A percentile compares a stretch with the other conserved stretches of the same genome.
phyloP scores from a whole-genome alignment of 2,888 invertebrate species.

The Petrolisthes cinctipes region DNA sequence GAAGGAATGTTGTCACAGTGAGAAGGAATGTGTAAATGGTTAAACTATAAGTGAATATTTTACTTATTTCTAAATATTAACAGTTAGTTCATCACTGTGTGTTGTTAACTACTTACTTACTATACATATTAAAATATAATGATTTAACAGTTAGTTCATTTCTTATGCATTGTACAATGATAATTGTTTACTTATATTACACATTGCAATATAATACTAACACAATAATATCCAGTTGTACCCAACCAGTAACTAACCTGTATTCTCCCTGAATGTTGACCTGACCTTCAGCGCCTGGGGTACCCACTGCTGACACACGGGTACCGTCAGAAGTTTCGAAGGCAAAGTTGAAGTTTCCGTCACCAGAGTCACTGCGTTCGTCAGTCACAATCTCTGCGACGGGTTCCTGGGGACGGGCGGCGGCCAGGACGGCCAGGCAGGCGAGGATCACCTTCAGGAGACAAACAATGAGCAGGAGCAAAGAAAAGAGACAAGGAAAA shows the following conservation, averaged over 20 bases:
- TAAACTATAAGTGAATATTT: too few relatives aligned
- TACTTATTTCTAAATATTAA: too few relatives aligned
- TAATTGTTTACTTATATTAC: too few relatives aligned
- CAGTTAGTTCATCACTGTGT: too few relatives aligned
- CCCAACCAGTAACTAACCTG: slow-evolving; percentile 11
- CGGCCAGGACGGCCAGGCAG: slow-evolving; percentile 10
- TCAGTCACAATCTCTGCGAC: slow-evolving; percentile 10
- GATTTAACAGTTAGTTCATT: too few relatives aligned
- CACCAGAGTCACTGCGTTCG: slow-evolving; percentile 13
- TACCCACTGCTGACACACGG: not conserved
- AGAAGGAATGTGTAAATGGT: too few relatives aligned
- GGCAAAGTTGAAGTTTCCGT: slow-evolving; percentile 21
- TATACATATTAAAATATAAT: too few relatives aligned
- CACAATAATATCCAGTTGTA: too few relatives aligned
- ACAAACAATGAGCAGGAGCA: not conserved
- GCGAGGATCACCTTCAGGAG: slow-evolving; percentile 4
- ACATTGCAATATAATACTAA: too few relatives aligned
- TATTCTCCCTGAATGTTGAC: slow-evolving; percentile 14
- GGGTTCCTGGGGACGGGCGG: not conserved
- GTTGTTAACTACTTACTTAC: too few relatives aligned
- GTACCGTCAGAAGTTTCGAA: slow-evolving; percentile 19
- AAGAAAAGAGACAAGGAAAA: not conserved
- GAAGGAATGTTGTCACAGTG: too few relatives aligned
- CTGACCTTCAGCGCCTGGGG: slow-evolving; percentile 8
- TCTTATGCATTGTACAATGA: too few relatives aligned